A percentile compares a stretch with the other conserved stretches of the same genome.
phyloP scores from a whole-genome alignment of 2,113 vertebrate species.

The Tichodroma muraria region DNA sequence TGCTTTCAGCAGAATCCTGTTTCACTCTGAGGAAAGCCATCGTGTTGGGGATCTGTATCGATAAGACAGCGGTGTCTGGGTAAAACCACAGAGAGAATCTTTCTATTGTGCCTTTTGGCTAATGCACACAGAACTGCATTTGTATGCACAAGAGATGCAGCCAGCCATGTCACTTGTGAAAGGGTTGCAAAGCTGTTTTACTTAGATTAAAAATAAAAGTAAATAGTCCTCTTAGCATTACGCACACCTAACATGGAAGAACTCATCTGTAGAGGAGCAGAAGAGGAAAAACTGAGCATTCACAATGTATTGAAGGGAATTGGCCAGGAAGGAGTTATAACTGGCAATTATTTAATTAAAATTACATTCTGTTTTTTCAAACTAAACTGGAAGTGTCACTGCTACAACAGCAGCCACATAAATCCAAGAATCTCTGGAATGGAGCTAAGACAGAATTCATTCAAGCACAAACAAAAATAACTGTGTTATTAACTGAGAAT shows the following conservation, averaged over 20 bases:
- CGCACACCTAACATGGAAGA: neutral
- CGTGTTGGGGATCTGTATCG: neutral
- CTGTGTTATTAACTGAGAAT: neutral
- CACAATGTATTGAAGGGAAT: neutral
- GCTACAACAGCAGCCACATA: neutral
- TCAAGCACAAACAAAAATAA: neutral
- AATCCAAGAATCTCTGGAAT: neutral
- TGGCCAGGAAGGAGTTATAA: neutral
- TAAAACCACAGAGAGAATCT: neutral
- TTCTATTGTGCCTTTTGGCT: neutral
- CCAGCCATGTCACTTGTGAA: neutral
- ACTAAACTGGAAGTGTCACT: neutral
- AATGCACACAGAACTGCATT: neutral
- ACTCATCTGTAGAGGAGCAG: neutral
- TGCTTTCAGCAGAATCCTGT: neutral
- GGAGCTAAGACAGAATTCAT: neutral
- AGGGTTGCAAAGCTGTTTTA: neutral
- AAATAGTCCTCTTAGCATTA: neutral
- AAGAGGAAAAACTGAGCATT: neutral
- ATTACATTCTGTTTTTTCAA: neutral
- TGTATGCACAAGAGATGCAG: neutral
- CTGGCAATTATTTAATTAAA: neutral
- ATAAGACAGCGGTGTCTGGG: neutral
- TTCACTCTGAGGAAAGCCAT: neutral
- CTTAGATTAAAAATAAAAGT: constrained; percentile 14